These are phyloP conservation scores for Leptobrachium ailaonicum DNA, from an alignment of 2,113 vertebrate genomes.

Conservation along the genomic window DNA sequence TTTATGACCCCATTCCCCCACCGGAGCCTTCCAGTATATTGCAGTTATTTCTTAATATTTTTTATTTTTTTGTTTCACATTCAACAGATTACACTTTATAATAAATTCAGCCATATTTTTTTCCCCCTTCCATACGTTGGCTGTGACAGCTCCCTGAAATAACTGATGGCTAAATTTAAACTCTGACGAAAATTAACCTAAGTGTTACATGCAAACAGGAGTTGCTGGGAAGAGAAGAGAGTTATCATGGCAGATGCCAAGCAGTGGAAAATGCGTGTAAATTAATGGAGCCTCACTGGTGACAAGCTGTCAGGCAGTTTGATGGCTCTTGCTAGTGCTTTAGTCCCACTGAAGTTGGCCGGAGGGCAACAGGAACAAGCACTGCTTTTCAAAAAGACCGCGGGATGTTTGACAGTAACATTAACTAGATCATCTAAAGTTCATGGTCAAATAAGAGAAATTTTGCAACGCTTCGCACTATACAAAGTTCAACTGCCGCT, in stretches of 20 bases:
- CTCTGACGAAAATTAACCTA: conserved; percentile 92
- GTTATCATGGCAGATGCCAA: conserved; percentile 91
- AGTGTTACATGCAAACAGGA: conserved; percentile 89
- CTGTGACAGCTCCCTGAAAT: conserved; percentile 83
- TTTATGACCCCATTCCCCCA: conserved; percentile 70
- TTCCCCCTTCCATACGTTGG: conserved; percentile 75
- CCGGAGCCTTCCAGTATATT: conserved; percentile 68
- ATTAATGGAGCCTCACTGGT: conserved; percentile 79
- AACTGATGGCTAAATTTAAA: conserved; percentile 98
- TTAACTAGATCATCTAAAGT: conserved; percentile 84
- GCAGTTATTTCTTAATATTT: conserved; percentile 56
- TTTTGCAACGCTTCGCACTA: conserved; percentile 69
- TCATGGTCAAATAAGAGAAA: conserved; percentile 81
- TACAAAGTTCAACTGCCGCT: conserved; percentile 65
- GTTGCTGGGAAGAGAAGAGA: conserved; percentile 81
- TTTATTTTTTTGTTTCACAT: conserved; percentile 70
- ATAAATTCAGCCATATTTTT: conserved; percentile 75
- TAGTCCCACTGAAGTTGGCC: conserved; percentile 79
- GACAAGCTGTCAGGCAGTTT: conserved; percentile 82
- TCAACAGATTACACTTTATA: conserved; percentile 83
- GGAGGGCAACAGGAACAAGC: conserved; percentile 81
- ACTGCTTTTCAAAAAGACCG: conserved; percentile 80
- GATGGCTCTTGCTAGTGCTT: conserved; percentile 73
- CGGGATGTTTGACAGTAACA: conserved; percentile 82
- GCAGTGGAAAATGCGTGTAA: conserved; percentile 86